Conservation (phyloP, 2,113 vertebrate species). For the Pao palembangensis region DNA sequence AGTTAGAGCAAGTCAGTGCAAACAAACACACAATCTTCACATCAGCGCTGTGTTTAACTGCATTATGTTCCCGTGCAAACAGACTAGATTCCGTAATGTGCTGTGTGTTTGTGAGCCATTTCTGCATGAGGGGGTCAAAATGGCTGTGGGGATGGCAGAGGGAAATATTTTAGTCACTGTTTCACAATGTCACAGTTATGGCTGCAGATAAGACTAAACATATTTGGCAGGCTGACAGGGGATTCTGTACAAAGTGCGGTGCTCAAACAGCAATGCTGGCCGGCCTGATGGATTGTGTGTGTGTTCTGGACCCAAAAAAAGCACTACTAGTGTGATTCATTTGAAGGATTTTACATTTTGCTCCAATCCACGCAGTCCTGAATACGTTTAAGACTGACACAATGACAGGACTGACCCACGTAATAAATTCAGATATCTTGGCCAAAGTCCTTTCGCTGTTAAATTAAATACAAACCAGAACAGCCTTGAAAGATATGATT, state of each 20-base stretch:
- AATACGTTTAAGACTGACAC: conserved; percentile 27
- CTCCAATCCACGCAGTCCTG: conserved; percentile 25
- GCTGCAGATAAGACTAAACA: conserved; percentile 72
- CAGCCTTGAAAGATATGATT: neutral
- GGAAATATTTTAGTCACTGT: conserved; percentile 62
- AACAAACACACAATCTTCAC: conserved; percentile 1
- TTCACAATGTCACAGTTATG: conserved; percentile 65
- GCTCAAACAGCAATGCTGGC: conserved; percentile 55
- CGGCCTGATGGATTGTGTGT: conserved; percentile 66
- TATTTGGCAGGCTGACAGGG: conserved; percentile 69
- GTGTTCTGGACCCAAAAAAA: conserved; percentile 62
- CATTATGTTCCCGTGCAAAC: neutral
- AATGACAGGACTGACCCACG: conserved; percentile 45
- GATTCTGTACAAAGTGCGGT: conserved; percentile 64
- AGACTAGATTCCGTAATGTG: conserved; percentile 11
- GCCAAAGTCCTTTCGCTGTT: conserved; percentile 12
- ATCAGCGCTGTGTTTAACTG: neutral
- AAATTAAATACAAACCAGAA: conserved; percentile 5
- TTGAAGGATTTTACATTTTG: conserved; percentile 55
- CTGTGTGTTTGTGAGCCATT: conserved; percentile 15
- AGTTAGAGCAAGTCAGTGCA: conserved; percentile 14
- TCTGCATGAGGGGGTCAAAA: conserved; percentile 46
- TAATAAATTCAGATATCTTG: conserved; percentile 19
- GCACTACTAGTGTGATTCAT: conserved; percentile 65
- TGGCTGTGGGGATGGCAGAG: conserved; percentile 31